Evolutionary conservation across 2,888 invertebrate species (phyloP).

Genomic region (Deladenus siricidicola): DNA sequence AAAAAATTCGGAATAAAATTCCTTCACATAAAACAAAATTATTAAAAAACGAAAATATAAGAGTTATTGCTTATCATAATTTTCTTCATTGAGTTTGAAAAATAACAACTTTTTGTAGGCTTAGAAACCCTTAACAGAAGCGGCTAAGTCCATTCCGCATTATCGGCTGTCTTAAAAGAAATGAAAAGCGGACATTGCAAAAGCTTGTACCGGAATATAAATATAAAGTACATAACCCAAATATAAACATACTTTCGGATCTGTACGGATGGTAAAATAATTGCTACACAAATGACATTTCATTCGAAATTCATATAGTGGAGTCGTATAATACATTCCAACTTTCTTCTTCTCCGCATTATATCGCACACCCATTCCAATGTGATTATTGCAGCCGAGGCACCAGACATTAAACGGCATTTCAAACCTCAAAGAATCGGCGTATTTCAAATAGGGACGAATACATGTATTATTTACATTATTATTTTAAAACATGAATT

Average conservation of each 20-base stretch:
- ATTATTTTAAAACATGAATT: no score
- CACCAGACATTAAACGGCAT: slow-evolving; percentile 99
- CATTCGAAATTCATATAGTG: slow-evolving; percentile 95
- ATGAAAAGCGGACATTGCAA: no score
- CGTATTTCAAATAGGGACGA: no score
- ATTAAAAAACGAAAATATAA: no score
- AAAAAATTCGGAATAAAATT: slow-evolving; percentile 37
- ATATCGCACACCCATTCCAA: slow-evolving; percentile 97
- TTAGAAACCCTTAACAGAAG: no score
- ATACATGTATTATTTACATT: no score
- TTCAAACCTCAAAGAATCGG: slow-evolving; percentile 69
- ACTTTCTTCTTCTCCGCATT: slow-evolving; percentile 65
- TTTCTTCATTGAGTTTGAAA: no score
- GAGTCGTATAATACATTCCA: slow-evolving; percentile 82
- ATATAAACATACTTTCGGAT: slow-evolving; percentile 63
- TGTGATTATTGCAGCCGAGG: slow-evolving; percentile 91
- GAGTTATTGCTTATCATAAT: no score
- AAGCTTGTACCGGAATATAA: no score
- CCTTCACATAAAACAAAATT: neutral
- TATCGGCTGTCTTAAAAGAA: no score
- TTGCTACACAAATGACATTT: slow-evolving; percentile 96
- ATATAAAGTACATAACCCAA: neutral
- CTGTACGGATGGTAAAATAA: slow-evolving; percentile 93
- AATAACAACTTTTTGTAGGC: no score
- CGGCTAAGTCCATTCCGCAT: no score